phyloP scores from a whole-genome alignment of 2,888 invertebrate genomes.

The Leptura quadrifasciata region DNA sequence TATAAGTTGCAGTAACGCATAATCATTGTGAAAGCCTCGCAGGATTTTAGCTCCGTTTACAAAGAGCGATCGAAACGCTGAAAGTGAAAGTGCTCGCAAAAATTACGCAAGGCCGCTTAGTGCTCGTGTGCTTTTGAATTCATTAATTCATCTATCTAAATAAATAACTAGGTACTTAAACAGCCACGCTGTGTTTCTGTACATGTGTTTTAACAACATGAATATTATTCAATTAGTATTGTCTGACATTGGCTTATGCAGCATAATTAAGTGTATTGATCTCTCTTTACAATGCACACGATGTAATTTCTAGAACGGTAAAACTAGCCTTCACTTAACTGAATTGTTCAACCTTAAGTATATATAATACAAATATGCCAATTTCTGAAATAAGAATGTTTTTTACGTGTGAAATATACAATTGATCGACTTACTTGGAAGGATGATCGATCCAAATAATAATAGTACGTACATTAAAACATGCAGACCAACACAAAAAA shows the following conservation, averaged over 20 bases:
- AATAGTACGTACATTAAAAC: too few relatives aligned
- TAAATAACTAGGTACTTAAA: neutral
- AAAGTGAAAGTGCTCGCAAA: constrained; percentile 40
- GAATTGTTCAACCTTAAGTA: neutral
- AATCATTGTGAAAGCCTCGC: constrained; percentile 10
- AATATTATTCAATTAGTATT: neutral
- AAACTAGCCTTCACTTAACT: neutral
- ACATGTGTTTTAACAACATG: neutral
- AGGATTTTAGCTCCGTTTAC: constrained; percentile 16
- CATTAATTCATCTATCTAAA: neutral
- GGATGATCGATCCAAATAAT: too few relatives aligned
- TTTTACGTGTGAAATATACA: too few relatives aligned
- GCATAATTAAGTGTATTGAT: neutral
- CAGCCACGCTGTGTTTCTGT: neutral
- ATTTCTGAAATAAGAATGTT: too few relatives aligned
- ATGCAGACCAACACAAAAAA: too few relatives aligned
- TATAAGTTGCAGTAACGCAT: neutral
- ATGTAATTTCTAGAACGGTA: neutral
- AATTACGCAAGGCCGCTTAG: constrained; percentile 38
- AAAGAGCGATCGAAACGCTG: neutral
- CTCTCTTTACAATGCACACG: neutral
- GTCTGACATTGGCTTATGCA: neutral
- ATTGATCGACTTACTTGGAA: too few relatives aligned
- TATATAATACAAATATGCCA: too few relatives aligned
- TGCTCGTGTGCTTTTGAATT: neutral